Percentiles rank a stretch among this genome's conserved stretches.
phyloP scores from a whole-genome alignment of 2,113 vertebrate genomes.

The Pelobates fuscus region DNA sequence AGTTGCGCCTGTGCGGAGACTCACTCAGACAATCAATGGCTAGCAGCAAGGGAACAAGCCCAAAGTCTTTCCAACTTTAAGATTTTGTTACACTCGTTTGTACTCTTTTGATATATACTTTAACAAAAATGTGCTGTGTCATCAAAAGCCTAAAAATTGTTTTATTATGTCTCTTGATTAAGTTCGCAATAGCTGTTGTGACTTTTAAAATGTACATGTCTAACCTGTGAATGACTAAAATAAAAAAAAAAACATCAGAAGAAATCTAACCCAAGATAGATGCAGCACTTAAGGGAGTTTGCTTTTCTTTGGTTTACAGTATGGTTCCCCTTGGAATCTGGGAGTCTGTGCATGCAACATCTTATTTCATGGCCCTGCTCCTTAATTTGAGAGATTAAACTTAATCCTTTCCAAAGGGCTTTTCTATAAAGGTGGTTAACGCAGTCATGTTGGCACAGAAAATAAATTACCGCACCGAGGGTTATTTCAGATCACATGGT shows the following conservation, averaged over 20 bases:
- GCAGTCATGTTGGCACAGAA: constrained; percentile 73
- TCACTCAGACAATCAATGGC: too few relatives aligned
- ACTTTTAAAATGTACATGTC: too few relatives aligned
- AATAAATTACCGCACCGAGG: constrained; percentile 64
- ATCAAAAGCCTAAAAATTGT: too few relatives aligned
- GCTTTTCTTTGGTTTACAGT: constrained; percentile 76
- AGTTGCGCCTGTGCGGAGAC: too few relatives aligned
- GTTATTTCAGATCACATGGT: constrained; percentile 20
- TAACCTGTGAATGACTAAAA: too few relatives aligned
- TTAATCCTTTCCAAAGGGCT: constrained; percentile 69
- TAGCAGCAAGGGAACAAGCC: too few relatives aligned
- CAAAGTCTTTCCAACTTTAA: too few relatives aligned
- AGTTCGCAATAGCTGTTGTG: too few relatives aligned
- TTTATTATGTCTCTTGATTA: too few relatives aligned
- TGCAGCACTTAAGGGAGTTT: constrained; percentile 71
- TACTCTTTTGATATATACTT: too few relatives aligned
- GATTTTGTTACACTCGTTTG: too few relatives aligned
- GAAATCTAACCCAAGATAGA: constrained; percentile 75
- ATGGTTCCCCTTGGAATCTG: constrained; percentile 72
- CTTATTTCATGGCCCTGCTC: constrained; percentile 80
- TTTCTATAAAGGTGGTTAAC: constrained; percentile 76
- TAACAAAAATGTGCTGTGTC: too few relatives aligned
- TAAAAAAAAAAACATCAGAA: constrained; percentile 83
- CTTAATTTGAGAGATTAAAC: constrained; percentile 83
- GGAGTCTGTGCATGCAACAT: constrained; percentile 78